Evolutionary conservation across 2,113 vertebrate species (phyloP).

Genomic region (Heteronetta atricapilla): DNA sequence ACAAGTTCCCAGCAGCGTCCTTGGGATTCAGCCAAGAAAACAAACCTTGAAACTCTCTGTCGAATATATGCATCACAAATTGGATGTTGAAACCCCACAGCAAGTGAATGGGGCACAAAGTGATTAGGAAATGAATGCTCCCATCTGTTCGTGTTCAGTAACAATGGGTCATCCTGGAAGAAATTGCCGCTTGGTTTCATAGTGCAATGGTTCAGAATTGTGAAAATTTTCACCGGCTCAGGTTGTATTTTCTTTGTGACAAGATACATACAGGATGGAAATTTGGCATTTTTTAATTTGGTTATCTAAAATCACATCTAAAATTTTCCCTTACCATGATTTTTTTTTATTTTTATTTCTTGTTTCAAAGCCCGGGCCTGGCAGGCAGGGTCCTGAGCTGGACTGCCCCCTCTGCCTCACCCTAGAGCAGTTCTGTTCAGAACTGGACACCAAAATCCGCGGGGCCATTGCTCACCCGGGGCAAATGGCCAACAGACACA

Average conservation of each 20-base stretch:
- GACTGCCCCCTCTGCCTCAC: conserved; percentile 20
- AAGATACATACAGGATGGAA: background rate
- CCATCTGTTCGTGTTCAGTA: background rate
- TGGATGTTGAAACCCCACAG: background rate
- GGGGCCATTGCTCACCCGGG: fast-evolving
- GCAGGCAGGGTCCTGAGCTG: background rate
- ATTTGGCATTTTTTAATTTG: conserved; percentile 54
- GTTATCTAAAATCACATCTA: conserved; percentile 43
- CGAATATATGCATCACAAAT: background rate
- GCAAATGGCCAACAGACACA: background rate
- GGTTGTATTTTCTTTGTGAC: background rate
- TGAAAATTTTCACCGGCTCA: background rate
- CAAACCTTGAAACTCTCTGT: background rate
- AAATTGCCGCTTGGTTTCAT: background rate
- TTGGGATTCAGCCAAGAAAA: background rate
- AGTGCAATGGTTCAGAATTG: background rate
- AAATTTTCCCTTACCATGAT: conserved; percentile 4
- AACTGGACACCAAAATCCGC: fast-evolving
- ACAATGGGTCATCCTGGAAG: background rate
- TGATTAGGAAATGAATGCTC: background rate
- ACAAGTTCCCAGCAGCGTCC: background rate
- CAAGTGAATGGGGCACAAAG: background rate
- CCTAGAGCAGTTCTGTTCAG: background rate
- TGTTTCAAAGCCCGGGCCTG: background rate
- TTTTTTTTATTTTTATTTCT: conserved; percentile 33